Conservation (phyloP, 23 tunicate species). For the Diplosoma virens region DNA sequence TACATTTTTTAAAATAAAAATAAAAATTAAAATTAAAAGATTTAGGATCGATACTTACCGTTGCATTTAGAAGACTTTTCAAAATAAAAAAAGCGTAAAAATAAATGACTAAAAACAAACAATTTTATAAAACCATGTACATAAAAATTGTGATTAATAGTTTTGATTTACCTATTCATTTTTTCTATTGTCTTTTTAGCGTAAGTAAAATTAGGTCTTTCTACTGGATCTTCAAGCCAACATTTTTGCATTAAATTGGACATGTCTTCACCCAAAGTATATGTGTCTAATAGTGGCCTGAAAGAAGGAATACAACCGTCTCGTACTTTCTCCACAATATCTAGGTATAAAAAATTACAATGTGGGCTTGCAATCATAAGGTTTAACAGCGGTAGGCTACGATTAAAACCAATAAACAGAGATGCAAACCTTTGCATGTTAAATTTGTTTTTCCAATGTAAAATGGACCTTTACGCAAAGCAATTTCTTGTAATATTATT, state of each 20-base stretch:
- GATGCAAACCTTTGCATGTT: conserved; percentile 86
- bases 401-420: too few species aligned
- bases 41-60: too few species aligned
- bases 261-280: conserved; percentile 63
- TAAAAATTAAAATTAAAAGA: too few species aligned
- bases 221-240: conserved; percentile 91
- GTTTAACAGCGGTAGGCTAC: too few species aligned
- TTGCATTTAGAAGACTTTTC: too few species aligned
- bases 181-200: conserved; percentile 67
- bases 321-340: conserved; percentile 62
- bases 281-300: conserved; percentile 65
- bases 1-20: too few species aligned
- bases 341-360: conserved; percentile 20
- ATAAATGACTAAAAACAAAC: too few species aligned
- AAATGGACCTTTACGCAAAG: conserved; percentile 86
- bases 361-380: too few species aligned
- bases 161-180: conserved; percentile 62
- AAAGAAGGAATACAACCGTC: conserved; percentile 70
- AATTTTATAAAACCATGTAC: too few species aligned
- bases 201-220: conserved; percentile 68
- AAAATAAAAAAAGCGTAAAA: too few species aligned
- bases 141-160: too few species aligned
- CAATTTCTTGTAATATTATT: conserved; percentile 90
- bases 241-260: conserved; percentile 62
- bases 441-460: conserved; percentile 77